These are phyloP conservation scores for Proisotoma minuta DNA, from an alignment of 2,888 invertebrate species.

Conservation along the genomic window DNA sequence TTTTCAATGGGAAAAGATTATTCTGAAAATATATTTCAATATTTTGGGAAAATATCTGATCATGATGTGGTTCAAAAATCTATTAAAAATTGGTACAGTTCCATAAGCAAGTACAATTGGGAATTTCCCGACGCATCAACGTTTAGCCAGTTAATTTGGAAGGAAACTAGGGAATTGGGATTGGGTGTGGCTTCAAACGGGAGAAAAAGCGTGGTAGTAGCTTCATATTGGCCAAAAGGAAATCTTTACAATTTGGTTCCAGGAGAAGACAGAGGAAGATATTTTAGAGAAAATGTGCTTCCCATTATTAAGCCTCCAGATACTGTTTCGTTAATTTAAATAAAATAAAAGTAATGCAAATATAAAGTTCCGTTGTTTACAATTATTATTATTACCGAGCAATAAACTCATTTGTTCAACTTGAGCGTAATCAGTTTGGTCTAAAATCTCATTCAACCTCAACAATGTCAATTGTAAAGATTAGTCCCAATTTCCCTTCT, in stretches of 20 bases:
- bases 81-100: slow-evolving; percentile 36
- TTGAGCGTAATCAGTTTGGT: too few species aligned
- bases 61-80: slow-evolving; percentile 31
- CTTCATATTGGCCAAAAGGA: slow-evolving; percentile 38
- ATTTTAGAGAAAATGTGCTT: slow-evolving; percentile 36
- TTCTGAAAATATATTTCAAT: slow-evolving; percentile 39
- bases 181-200: slow-evolving; percentile 35
- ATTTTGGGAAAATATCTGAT: slow-evolving; percentile 29
- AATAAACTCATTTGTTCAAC: too few species aligned
- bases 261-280: slow-evolving; percentile 31
- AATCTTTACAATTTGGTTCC: slow-evolving; percentile 35
- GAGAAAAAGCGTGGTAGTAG: slow-evolving; percentile 35
- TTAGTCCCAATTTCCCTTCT: slow-evolving; percentile 11
- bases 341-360: background rate
- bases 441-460: too few species aligned
- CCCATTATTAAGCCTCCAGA: slow-evolving; percentile 12
- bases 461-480: too few species aligned
- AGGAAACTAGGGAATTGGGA: slow-evolving; percentile 33
- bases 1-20: slow-evolving; percentile 38
- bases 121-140: slow-evolving; percentile 36
- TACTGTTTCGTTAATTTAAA: background rate
- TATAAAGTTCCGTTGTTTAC: slow-evolving; percentile 2
- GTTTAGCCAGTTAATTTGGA: slow-evolving; percentile 35
- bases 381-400: too few species aligned
- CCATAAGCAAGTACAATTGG: slow-evolving; percentile 32